These are phyloP conservation scores for Pachycephus smyrnensis DNA, from an alignment of 2,888 invertebrate genomes.

Conservation along the genomic window DNA sequence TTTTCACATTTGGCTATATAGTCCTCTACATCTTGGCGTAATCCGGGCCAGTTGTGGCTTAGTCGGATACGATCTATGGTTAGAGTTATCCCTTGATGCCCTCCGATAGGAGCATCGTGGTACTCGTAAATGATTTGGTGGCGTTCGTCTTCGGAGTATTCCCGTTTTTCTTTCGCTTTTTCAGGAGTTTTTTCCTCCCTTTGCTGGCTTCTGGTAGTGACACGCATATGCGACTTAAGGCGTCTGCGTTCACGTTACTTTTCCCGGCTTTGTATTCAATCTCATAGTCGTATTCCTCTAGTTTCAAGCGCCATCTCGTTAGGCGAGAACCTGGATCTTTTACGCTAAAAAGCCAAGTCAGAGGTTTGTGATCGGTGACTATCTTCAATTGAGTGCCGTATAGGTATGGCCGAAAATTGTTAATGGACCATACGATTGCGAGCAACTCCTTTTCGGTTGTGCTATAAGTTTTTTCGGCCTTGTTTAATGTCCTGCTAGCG, in stretches of 20 bases:
- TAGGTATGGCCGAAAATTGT: constrained; percentile 48
- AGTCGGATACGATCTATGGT: constrained; percentile 30
- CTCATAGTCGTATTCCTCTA: constrained; percentile 48
- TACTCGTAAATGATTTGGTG: constrained; percentile 22
- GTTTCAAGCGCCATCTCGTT: constrained; percentile 46
- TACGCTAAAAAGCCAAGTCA: constrained; percentile 25
- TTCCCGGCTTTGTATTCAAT: constrained; percentile 41
- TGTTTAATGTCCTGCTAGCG: constrained; percentile 42
- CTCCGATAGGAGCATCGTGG: constrained; percentile 20
- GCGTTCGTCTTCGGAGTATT: neutral
- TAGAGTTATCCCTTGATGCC: constrained; percentile 31
- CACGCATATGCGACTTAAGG: constrained; percentile 1
- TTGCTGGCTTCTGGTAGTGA: neutral
- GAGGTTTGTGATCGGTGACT: constrained; percentile 53
- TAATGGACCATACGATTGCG: constrained; percentile 31
- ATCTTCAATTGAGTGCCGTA: constrained; percentile 46
- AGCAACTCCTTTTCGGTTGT: constrained; percentile 35
- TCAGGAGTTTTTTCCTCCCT: neutral
- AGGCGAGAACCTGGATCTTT: constrained; percentile 41
- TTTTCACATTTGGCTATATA: constrained; percentile 43
- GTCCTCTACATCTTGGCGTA: constrained; percentile 35
- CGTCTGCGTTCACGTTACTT: constrained; percentile 35
- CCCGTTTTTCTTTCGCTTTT: neutral
- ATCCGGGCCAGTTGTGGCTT: constrained; percentile 38
- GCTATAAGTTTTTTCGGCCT: constrained; percentile 41